These are phyloP conservation scores for Lytechinus pictus DNA, from an alignment of 35 echinoderm and acorn worm genomes.

Conservation along the genomic window DNA sequence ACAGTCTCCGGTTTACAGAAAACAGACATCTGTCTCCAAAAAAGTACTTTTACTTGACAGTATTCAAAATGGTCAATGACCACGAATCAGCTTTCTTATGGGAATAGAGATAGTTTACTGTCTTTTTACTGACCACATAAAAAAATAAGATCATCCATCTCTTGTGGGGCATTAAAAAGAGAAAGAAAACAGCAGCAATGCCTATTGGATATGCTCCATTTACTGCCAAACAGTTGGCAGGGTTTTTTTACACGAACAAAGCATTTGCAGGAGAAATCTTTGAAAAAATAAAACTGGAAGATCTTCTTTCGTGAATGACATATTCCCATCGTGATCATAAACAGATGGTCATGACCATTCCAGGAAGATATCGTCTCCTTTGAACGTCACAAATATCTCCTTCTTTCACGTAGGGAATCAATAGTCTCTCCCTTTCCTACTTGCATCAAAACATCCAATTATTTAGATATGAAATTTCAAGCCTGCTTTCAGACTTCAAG, in stretches of 20 bases:
- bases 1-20: too few relatives aligned
- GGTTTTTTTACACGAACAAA: neutral
- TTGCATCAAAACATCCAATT: neutral
- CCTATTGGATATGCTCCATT: neutral
- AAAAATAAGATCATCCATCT: neutral
- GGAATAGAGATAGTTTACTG: neutral
- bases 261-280: neutral
- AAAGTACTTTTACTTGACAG: neutral
- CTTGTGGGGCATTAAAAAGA: neutral
- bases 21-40: neutral
- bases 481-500: neutral
- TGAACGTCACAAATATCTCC: neutral
- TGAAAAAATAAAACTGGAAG: neutral
- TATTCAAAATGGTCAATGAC: neutral
- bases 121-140: too few relatives aligned
- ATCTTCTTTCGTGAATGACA: neutral
- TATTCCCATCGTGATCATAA: conserved; percentile 2
- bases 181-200: neutral
- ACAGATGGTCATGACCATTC: neutral
- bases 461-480: conserved; percentile 14
- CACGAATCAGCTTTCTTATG: neutral
- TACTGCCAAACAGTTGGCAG: neutral
- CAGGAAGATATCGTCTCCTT: neutral
- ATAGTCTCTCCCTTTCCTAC: neutral
- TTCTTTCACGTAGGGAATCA: neutral